These are phyloP conservation scores for Haemorhous mexicanus DNA, from an alignment of 2,113 vertebrate species.

Conservation along the genomic window DNA sequence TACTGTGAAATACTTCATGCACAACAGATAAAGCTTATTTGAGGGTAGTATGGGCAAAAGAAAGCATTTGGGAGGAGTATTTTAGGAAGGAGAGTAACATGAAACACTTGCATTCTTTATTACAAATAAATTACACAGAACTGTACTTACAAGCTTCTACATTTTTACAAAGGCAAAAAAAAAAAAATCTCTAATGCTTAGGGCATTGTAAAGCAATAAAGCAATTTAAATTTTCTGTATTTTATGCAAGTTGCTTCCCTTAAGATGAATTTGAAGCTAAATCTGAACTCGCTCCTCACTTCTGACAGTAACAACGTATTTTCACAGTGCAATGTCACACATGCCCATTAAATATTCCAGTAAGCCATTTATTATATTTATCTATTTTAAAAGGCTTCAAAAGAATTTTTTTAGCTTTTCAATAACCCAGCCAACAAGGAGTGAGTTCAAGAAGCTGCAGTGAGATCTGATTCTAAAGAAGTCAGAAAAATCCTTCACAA, in stretches of 20 bases:
- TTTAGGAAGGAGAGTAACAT: neutral
- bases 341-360: neutral
- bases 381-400: neutral
- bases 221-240: neutral
- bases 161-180: neutral
- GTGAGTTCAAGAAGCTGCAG: neutral
- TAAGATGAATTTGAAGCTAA: neutral
- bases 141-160: rapidly evolving
- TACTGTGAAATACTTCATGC: neutral
- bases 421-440: neutral
- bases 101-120: neutral
- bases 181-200: neutral
- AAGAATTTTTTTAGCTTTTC: neutral
- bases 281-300: neutral
- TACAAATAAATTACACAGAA: neutral
- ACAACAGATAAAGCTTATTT: neutral
- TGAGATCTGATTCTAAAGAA: neutral
- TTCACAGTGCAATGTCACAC: neutral
- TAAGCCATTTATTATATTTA: neutral
- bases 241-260: neutral
- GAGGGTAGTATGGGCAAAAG: neutral
- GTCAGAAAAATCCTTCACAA: neutral
- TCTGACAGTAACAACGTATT: neutral
- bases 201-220: neutral
- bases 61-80: neutral